phyloP scores from a whole-genome alignment of 2,113 vertebrate genomes.

The Embiotoca jacksoni region DNA sequence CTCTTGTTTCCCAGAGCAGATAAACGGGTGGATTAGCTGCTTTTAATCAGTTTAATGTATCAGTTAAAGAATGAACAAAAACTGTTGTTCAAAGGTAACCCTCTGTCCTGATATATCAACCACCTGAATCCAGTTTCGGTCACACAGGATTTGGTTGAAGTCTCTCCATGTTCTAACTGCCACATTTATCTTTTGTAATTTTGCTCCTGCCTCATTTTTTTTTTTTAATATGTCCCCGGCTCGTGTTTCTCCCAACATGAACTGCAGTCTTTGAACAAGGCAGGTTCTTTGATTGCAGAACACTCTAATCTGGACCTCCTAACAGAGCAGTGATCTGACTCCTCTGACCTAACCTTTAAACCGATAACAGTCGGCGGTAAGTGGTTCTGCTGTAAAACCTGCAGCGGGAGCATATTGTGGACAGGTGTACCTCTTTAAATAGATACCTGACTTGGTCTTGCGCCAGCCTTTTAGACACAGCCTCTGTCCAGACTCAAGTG shows the following conservation, averaged over 20 bases:
- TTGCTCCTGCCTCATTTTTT: constrained; percentile 14
- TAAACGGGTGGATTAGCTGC: no score
- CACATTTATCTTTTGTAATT: constrained; percentile 37
- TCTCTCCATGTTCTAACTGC: background rate
- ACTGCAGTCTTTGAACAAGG: constrained; percentile 37
- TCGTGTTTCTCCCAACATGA: constrained; percentile 31
- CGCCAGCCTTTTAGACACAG: constrained; percentile 23
- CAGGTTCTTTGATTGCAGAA: constrained; percentile 45
- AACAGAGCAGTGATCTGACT: constrained; percentile 41
- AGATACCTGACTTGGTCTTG: constrained; percentile 21
- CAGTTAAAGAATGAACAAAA: background rate
- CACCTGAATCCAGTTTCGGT: constrained; percentile 9
- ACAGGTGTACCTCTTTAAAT: constrained; percentile 1
- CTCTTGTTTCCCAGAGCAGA: background rate
- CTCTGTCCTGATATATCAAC: constrained; percentile 12
- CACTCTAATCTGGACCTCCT: constrained; percentile 31
- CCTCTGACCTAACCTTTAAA: constrained; percentile 38
- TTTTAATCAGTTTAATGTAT: background rate
- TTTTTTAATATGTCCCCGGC: constrained; percentile 9
- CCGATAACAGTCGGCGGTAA: constrained; percentile 41
- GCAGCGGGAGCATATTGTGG: constrained; percentile 9
- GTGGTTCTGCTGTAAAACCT: constrained; percentile 4
- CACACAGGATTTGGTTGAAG: background rate
- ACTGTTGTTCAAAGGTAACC: constrained; percentile 19
- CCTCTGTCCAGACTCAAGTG: constrained; percentile 36